Percentiles rank a stretch among this genome's conserved stretches.
These are phyloP conservation scores for Danio tinwini DNA, from an alignment of 2,797 vertebrate species.

Conservation along the genomic window DNA sequence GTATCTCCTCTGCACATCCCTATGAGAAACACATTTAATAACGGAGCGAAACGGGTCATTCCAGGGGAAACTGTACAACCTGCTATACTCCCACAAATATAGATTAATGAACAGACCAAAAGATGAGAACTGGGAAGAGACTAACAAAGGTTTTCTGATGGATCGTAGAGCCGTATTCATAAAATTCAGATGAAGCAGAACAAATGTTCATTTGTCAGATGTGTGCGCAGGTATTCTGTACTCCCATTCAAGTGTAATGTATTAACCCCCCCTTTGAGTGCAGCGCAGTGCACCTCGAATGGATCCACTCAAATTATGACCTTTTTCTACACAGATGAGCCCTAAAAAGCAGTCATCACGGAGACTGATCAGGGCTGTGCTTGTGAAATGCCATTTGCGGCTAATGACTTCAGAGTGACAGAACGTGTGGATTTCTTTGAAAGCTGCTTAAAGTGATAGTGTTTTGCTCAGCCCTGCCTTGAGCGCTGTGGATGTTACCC, in stretches of 20 bases:
- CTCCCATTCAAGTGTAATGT: conserved; percentile 61
- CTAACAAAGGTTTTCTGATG: conserved; percentile 58
- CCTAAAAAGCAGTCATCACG: conserved; percentile 57
- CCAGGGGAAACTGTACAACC: neutral
- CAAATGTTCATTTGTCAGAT: conserved; percentile 63
- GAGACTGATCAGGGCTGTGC: conserved; percentile 48
- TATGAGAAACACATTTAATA: conserved; percentile 24
- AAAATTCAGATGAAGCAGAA: conserved; percentile 63
- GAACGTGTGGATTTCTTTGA: conserved; percentile 38
- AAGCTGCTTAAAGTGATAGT: conserved; percentile 31
- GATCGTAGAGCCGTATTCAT: conserved; percentile 56
- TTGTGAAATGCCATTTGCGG: conserved; percentile 49
- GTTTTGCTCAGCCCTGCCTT: neutral
- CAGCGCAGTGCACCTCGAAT: conserved; percentile 35
- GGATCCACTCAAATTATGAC: conserved; percentile 54
- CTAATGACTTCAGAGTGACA: conserved; percentile 54
- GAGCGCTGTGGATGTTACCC: conserved; percentile 35
- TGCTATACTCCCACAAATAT: conserved; percentile 43
- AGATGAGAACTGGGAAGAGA: conserved; percentile 34
- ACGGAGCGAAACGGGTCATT: conserved; percentile 20
- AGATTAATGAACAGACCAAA: conserved; percentile 54
- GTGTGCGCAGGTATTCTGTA: conserved; percentile 61
- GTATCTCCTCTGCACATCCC: conserved; percentile 2
- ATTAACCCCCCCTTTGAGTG: conserved; percentile 44
- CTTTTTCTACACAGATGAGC: conserved; percentile 59